Evolutionary conservation across 2,888 invertebrate genomes (phyloP).

Genomic region (Dryadula phaetusa): DNA sequence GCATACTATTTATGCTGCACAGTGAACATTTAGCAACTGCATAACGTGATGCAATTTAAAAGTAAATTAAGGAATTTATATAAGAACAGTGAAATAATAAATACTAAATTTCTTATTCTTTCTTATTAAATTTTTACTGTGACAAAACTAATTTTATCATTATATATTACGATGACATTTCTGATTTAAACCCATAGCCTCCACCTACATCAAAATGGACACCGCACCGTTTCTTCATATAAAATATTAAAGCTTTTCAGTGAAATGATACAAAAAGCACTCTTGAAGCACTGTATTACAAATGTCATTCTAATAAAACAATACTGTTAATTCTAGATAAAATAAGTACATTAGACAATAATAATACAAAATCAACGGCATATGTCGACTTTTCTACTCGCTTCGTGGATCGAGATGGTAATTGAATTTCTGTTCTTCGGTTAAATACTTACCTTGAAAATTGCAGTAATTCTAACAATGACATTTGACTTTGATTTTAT

Average conservation of each 20-base stretch:
- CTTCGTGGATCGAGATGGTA: background rate
- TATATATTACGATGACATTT: background rate
- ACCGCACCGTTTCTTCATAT: background rate
- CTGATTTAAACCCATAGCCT: background rate
- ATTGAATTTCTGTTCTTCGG: too few relatives aligned
- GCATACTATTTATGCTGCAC: background rate
- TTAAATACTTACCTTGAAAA: too few relatives aligned
- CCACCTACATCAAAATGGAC: background rate
- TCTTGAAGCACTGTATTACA: background rate
- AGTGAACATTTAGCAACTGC: background rate
- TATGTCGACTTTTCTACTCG: background rate
- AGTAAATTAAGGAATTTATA: background rate
- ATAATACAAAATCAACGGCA: background rate
- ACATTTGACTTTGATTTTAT: background rate
- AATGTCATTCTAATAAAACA: background rate
- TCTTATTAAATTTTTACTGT: background rate
- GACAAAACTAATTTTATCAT: background rate
- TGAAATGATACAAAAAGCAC: conserved; percentile 20
- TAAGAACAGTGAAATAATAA: background rate
- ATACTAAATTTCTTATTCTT: too few relatives aligned
- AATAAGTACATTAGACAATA: conserved; percentile 13
- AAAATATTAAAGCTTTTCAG: conserved; percentile 23
- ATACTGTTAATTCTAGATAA: conserved; percentile 1
- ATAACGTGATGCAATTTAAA: background rate
- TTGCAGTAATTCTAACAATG: background rate